Percentiles rank a stretch among this genome's conserved stretches.
phyloP scores from a whole-genome alignment of 2,888 invertebrate species.

The Eubasilissa splendida region DNA sequence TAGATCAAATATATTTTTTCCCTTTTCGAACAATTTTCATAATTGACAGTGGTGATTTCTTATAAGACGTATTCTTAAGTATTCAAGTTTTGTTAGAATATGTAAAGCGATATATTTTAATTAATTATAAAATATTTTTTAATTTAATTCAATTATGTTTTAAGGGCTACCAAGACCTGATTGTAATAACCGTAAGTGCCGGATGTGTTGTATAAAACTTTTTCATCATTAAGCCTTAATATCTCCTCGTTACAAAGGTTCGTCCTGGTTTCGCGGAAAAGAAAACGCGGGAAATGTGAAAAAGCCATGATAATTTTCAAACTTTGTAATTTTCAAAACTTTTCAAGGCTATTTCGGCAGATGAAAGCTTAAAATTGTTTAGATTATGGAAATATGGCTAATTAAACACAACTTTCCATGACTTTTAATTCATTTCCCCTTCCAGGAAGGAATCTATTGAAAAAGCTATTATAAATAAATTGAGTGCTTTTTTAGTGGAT shows the following conservation, averaged over 20 bases:
- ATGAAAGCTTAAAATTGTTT: constrained; percentile 46
- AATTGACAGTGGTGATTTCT: too few species aligned
- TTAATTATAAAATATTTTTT: too few species aligned
- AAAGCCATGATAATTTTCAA: constrained; percentile 52
- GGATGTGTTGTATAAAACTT: constrained; percentile 28
- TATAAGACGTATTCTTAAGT: too few species aligned
- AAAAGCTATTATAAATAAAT: constrained; percentile 11
- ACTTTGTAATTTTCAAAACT: constrained; percentile 53
- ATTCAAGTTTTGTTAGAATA: too few species aligned
- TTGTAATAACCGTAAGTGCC: constrained; percentile 5
- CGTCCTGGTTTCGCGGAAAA: constrained; percentile 40
- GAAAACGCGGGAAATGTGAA: constrained; percentile 30
- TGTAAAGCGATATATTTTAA: too few species aligned
- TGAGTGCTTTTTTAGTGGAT: too few species aligned
- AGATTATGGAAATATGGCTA: constrained; percentile 55
- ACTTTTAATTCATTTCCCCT: constrained; percentile 32
- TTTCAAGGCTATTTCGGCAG: constrained; percentile 53
- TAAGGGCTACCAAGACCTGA: too few species aligned
- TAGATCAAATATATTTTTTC: too few species aligned
- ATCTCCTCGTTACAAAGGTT: constrained; percentile 46
- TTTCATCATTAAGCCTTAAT: constrained; percentile 1
- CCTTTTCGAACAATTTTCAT: too few species aligned
- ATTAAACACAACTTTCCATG: constrained; percentile 45
- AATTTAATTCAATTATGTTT: too few species aligned
- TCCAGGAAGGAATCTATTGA: background rate